A percentile compares a stretch with the other conserved stretches of the same genome.
phyloP scores from a whole-genome alignment of 2,797 vertebrate species.

The Takifugu rubripes region DNA sequence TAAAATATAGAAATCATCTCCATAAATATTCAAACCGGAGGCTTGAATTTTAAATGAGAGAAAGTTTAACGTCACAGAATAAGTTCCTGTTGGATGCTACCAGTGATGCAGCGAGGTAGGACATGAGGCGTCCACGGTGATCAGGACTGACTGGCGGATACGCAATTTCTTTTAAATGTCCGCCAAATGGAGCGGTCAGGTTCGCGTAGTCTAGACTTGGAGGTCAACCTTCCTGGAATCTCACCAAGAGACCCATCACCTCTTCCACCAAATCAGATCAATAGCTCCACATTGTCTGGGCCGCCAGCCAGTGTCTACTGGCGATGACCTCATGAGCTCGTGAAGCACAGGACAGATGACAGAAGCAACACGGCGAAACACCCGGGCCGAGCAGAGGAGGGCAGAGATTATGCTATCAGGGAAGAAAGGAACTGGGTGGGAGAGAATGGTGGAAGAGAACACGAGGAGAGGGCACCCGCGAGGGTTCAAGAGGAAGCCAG shows the following conservation, averaged over 20 bases:
- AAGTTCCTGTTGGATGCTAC: too few species aligned
- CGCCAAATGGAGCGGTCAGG: conserved; percentile 21
- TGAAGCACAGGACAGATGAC: conserved; percentile 41
- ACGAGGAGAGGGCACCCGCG: conserved; percentile 38
- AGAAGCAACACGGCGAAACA: conserved; percentile 39
- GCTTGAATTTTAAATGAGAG: not conserved
- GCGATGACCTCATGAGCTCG: conserved; percentile 55
- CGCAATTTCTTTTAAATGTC: conserved; percentile 21
- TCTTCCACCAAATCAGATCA: conserved; percentile 55
- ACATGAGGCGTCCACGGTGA: conserved; percentile 12
- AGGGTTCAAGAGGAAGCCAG: conserved; percentile 30
- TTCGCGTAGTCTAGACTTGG: conserved; percentile 34
- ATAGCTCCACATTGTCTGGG: conserved; percentile 57
- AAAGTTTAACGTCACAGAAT: not conserved
- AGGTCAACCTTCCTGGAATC: conserved; percentile 50
- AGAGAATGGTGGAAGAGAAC: conserved; percentile 27
- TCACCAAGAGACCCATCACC: conserved; percentile 45
- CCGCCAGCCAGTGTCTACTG: conserved; percentile 57
- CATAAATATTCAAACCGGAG: not conserved
- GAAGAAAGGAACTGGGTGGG: conserved; percentile 30
- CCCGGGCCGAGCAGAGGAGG: conserved; percentile 34
- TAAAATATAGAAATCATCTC: not conserved
- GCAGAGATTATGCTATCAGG: conserved; percentile 43
- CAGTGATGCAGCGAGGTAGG: not conserved
- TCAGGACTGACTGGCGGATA: conserved; percentile 23